Percentiles rank a stretch among this genome's conserved stretches.
These are phyloP conservation scores for Picus viridis DNA, from an alignment of 2,797 vertebrate genomes.

Conservation along the genomic window DNA sequence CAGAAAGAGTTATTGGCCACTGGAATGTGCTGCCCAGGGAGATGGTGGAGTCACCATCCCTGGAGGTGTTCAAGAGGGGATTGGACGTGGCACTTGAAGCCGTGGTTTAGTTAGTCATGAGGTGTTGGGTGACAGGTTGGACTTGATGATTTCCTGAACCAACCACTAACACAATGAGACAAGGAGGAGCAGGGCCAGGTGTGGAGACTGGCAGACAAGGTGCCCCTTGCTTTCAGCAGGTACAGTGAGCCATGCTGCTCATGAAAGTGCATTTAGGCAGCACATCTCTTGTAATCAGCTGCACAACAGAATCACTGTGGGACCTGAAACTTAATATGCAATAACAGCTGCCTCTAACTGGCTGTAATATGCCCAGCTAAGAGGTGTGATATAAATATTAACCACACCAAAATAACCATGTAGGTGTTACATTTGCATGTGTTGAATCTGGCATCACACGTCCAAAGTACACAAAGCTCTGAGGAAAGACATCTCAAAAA, in stretches of 20 bases:
- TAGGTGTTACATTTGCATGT: not conserved
- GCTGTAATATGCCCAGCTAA: not conserved
- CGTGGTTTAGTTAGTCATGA: too few relatives aligned
- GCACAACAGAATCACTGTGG: not conserved
- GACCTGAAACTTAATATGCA: not conserved
- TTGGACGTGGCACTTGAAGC: too few relatives aligned
- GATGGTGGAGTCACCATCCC: too few relatives aligned
- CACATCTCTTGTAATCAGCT: not conserved
- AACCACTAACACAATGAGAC: fast-evolving
- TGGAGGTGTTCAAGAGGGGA: too few relatives aligned
- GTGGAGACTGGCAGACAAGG: not conserved
- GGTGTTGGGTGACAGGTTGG: too few relatives aligned
- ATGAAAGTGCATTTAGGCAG: not conserved
- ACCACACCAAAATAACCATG: not conserved
- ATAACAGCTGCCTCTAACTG: not conserved
- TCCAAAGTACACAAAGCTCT: not conserved
- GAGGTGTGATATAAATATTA: not conserved
- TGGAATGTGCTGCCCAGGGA: too few relatives aligned
- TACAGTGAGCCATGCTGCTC: fast-evolving
- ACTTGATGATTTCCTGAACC: not conserved
- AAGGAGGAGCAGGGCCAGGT: not conserved
- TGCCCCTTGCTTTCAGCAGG: not conserved
- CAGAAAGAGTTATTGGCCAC: too few relatives aligned
- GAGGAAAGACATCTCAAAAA: not conserved
- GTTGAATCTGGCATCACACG: not conserved